Conservation (phyloP, 2,113 vertebrate species). For the mouse (Mus musculus) region DNA sequence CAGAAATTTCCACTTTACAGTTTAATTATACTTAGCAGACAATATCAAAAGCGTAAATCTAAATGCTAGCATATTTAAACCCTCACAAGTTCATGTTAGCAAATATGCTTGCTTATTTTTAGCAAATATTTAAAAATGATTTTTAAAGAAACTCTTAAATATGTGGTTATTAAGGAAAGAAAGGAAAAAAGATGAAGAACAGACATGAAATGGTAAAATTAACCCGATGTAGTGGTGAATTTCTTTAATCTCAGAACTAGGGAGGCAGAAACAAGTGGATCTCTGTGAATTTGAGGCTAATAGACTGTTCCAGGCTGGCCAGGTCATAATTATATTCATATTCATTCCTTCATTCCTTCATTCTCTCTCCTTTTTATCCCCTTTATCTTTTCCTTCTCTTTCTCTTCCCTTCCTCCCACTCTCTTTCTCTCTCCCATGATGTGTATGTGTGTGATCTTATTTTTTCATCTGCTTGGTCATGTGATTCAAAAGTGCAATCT, state of each 20-base stretch:
- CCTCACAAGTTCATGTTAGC: not conserved
- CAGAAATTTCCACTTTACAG: too few species aligned
- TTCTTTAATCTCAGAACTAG: not conserved
- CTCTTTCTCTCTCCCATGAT: too few species aligned
- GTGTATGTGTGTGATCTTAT: not conserved
- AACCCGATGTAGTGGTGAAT: too few species aligned
- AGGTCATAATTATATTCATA: too few species aligned
- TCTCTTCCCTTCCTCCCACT: too few species aligned
- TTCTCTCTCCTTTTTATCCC: too few species aligned
- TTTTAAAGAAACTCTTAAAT: not conserved
- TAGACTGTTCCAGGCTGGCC: not conserved
- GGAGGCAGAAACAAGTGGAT: not conserved
- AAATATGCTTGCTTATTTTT: not conserved
- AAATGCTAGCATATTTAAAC: not conserved
- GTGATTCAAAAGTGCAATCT: not conserved
- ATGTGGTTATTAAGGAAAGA: not conserved
- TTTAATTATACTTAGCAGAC: not conserved
- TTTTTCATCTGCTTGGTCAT: not conserved
- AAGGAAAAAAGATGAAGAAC: not conserved
- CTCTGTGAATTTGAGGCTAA: not conserved
- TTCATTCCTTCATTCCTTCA: not conserved
- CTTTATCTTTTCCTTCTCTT: too few species aligned
- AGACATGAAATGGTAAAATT: not conserved
- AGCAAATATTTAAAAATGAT: not conserved
- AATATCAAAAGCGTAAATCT: not conserved